A percentile compares a stretch with the other conserved stretches of the same genome.
These are phyloP conservation scores for Dipodomys stephensi DNA, from an alignment of 2,113 vertebrate genomes.

Conservation along the genomic window DNA sequence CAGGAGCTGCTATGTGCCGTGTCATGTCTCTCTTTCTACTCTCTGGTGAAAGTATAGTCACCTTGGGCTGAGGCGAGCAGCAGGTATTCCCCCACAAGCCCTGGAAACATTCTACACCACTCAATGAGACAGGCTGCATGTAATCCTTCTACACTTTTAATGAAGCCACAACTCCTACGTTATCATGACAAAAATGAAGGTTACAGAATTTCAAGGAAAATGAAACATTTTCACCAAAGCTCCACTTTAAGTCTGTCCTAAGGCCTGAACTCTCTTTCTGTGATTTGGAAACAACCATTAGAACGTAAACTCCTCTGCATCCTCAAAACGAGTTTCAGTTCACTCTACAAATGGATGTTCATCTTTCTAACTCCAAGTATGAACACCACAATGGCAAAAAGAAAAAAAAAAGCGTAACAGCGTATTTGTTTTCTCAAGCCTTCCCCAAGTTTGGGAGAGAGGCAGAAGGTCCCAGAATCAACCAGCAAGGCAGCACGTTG, in stretches of 20 bases:
- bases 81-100: background rate
- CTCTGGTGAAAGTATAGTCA: rapidly evolving
- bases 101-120: background rate
- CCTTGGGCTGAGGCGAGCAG: background rate
- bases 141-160: constrained; percentile 46
- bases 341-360: background rate
- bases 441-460: rapidly evolving
- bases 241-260: background rate
- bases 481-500: background rate
- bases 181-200: background rate
- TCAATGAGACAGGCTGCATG: background rate
- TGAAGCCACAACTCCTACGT: constrained; percentile 28
- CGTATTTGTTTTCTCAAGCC: background rate
- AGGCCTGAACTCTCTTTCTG: background rate
- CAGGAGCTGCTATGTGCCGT: rapidly evolving
- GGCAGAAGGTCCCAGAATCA: background rate
- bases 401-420: background rate
- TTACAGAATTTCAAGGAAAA: constrained; percentile 37
- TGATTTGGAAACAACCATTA: constrained; percentile 56
- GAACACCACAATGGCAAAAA: background rate
- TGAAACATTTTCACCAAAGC: background rate
- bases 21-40: background rate
- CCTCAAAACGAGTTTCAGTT: background rate
- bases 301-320: background rate
- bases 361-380: constrained; percentile 55